Base-by-base conservation (phyloP, 2,113 vertebrate genomes). In the Elephas maximus region DNA sequence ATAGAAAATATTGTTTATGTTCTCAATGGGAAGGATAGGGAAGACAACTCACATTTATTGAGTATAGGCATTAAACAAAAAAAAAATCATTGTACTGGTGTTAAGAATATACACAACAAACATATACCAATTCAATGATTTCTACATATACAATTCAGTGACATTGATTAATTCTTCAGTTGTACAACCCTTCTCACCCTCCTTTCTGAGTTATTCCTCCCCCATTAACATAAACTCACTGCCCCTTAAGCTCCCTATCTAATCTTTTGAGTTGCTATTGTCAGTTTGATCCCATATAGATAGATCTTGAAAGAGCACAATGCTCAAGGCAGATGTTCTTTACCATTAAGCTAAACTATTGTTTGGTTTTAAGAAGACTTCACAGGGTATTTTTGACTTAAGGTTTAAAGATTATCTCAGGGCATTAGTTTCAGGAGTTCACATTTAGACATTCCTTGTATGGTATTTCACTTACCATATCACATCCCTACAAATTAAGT, bases 41-140 rank as follows among this genome's bases (percentile, higher is more conserved):
- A 74, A 93, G 30, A 82, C 41, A 93, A 83, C 48, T 79, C 63
- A 48, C 10, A 17, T 93, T 93, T 91, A 90, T 78, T 53, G 33
- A 94, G 87, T 26, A 77, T 18, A 63, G 37, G 37, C 37, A 37
- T 37, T 37, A 37, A 37, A 37, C 37, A 37, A 37, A 37, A 57
- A 57, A 57, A 57, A 57, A 57, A 12, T 57, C 15, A 57, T 57
- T 57, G 12, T 57, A 12, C 11, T 57, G 33, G 14, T 73, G 69
- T 73, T 73, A 17, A 18, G 60, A 73, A 73, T 37, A n/a, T 73
- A 18, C 17, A 73, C n/a, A 73, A 17, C 5, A 37, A 73, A 37
- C 69, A 69, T 30, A 15, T 2, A 73, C 69, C 17, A 73, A 37
- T 37, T 37, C 69, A 37, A 37, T 33, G 6, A 2, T 73, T 73